phyloP scores from a whole-genome alignment of 2,113 vertebrate species.

The Syngnathoides biaculeatus region DNA sequence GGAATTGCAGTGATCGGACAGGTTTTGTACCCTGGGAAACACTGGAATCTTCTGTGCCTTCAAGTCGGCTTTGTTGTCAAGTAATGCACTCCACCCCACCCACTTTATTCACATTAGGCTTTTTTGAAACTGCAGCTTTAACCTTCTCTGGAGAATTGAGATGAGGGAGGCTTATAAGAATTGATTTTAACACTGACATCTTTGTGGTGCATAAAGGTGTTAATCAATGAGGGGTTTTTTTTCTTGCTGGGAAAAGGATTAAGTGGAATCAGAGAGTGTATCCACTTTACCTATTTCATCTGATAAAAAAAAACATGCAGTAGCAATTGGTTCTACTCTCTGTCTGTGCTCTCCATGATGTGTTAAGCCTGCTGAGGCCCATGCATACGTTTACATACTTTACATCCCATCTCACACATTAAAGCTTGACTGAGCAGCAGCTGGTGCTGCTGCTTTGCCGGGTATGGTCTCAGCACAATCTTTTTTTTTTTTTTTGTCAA shows the following conservation, averaged over 20 bases:
- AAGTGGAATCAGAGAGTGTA: neutral
- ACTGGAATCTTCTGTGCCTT: constrained; percentile 14
- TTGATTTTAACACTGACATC: constrained; percentile 8
- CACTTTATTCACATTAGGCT: neutral
- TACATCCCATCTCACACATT: constrained; percentile 4
- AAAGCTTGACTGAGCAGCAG: neutral
- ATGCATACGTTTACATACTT: neutral
- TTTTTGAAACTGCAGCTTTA: neutral
- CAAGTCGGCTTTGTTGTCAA: constrained; percentile 6
- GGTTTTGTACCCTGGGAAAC: constrained; percentile 14
- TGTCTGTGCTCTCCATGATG: too few species aligned
- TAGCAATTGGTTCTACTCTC: neutral
- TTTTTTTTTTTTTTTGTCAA: constrained; percentile 20
- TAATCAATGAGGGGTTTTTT: neutral
- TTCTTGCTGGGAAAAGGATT: neutral
- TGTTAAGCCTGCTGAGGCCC: neutral
- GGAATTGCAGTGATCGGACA: constrained; percentile 1
- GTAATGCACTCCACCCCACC: neutral
- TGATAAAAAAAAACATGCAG: neutral
- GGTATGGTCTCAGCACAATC: constrained; percentile 18
- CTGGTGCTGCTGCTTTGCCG: constrained; percentile 9
- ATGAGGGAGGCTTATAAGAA: neutral
- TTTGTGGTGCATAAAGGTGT: constrained; percentile 1
- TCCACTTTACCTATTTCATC: neutral
- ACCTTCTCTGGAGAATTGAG: neutral